Base-by-base conservation (phyloP, 2,797 vertebrate species). In the Podarcis lilfordi region DNA sequence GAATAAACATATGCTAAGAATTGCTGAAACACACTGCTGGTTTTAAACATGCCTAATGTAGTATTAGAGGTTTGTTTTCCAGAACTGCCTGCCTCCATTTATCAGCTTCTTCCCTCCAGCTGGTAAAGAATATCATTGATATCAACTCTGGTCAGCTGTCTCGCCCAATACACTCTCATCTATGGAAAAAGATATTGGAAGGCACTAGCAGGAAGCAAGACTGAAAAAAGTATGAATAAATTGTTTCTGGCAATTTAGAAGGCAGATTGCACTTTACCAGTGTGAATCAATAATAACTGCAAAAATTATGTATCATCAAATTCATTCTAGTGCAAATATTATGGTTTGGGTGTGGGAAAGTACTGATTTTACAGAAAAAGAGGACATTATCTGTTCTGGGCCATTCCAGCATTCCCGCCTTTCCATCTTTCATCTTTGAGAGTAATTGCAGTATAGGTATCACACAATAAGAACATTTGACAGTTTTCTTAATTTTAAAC, bases 1-100 rank as follows among this genome's bases (percentile, higher is more conserved):
- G 92, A 96, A 96, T 96, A 96, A 96, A 96, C 91, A 95, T 94
- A 90, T 68, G 88, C 90, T 91, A 90, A 94, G 93, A 90, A 92
- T 1, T 88, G 87, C 86, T 94, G 92, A 92, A 94, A 93, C 91
- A 94, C 75, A 89, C 93, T 93, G 93, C 92, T 95, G 94, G n/a
- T 91, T 96, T 96, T 93, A 94, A 96, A 96, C 88, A 88, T 55
- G 76, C 86, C 88, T 94, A 89, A 92, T 91, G 86, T 75, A 86
- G 79, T 92, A 95, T 94, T 92, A 96, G 87, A 88, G 93, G 80
- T 92, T 94, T 87, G 72, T 91, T 96, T 55, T 91, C 89, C 92
- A 94, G 91, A 93, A 91, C 89, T 90, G 89, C n/a, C 89, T 91
- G 87, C 88, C 91, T 95, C 59, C 86, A 27, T 95, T 96, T 95